These are phyloP conservation scores for Pasiphila rectangulata DNA, from an alignment of 2,888 invertebrate genomes.

Conservation along the genomic window DNA sequence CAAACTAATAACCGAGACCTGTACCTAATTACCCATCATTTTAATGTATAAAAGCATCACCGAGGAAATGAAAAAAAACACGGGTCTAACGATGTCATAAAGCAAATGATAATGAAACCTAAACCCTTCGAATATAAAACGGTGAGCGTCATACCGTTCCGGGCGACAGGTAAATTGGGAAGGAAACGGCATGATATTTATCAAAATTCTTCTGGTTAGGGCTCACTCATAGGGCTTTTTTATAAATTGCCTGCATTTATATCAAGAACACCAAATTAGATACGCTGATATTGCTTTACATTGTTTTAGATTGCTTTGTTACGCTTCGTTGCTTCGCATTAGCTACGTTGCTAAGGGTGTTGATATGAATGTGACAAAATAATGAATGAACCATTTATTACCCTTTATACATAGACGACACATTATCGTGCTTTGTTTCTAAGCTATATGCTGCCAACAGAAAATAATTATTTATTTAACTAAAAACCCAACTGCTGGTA, in stretches of 20 bases:
- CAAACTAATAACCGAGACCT: slow-evolving; percentile 2
- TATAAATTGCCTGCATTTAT: background rate
- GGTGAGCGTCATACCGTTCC: slow-evolving; percentile 39
- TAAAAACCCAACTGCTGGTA: too few species aligned
- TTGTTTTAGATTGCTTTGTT: too few species aligned
- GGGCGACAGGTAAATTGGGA: slow-evolving; percentile 50
- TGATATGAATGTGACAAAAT: too few species aligned
- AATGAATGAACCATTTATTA: too few species aligned
- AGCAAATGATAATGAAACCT: slow-evolving; percentile 32
- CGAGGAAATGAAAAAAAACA: slow-evolving; percentile 6
- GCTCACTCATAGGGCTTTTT: background rate
- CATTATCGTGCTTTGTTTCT: too few species aligned
- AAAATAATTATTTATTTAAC: too few species aligned
- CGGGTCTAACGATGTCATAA: slow-evolving; percentile 26
- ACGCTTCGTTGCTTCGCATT: too few species aligned
- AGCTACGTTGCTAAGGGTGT: too few species aligned
- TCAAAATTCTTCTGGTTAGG: slow-evolving; percentile 49
- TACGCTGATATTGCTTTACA: too few species aligned
- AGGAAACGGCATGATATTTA: slow-evolving; percentile 49
- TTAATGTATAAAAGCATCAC: slow-evolving; percentile 1
- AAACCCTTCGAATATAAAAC: slow-evolving; percentile 34
- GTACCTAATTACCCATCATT: slow-evolving; percentile 1
- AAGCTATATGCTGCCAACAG: too few species aligned
- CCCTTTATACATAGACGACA: too few species aligned
- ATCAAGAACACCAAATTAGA: too few species aligned